Evolutionary conservation across 1,140 invertebrate genomes (phyloP), one percentile per base, ranked within the genome.

Genomic region (Danaus plexippus): DNA sequence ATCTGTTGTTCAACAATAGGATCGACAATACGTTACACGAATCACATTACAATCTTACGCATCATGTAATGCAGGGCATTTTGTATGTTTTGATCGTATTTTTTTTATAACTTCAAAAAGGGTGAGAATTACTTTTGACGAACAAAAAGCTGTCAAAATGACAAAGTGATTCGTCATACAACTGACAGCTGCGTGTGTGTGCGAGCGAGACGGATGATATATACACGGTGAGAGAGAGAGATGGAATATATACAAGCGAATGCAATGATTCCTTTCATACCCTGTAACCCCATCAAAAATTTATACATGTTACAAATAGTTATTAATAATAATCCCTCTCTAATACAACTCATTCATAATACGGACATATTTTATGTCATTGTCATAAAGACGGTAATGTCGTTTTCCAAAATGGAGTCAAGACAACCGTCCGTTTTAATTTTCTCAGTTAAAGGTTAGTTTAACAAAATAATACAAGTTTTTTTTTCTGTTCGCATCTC

Each of bases 161-260:
- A 82, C 77, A 79, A 77, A 80, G 73, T 80, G 76, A 83, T 83
- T 80, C 80, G 80, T 83, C 77, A 80, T 72, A 79, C 64, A 49
- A 58, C 52, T 74, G 77, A 77, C 80, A 83, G 80, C 69, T 83
- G 80, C 71, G 62, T 53, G 69, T 50, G 54, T 53, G 69, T 50
- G 54, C 18, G 67, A 73, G 32, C n/a, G 70, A 54, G 68, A 69
- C 56, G 45, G 51, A 51, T 0, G 22, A 55, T 18, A 7, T 10
- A 44, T 44, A 32, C 11, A 11, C 22, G 7, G 12, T 13, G 22
- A 46, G 10, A 52, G 46, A 60, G 40, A 60, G 61, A 55, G 58
- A 57, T 2, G n/a, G 40, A 51, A 43, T 50, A 60, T 47, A 43
- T 46, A 55, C 61, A 54, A 50, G 40, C 50, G 55, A 61, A 65